A percentile compares a stretch with the other conserved stretches of the same genome.
Conservation (phyloP, 2,113 vertebrate species). For the Lagenorhynchus albirostris region DNA sequence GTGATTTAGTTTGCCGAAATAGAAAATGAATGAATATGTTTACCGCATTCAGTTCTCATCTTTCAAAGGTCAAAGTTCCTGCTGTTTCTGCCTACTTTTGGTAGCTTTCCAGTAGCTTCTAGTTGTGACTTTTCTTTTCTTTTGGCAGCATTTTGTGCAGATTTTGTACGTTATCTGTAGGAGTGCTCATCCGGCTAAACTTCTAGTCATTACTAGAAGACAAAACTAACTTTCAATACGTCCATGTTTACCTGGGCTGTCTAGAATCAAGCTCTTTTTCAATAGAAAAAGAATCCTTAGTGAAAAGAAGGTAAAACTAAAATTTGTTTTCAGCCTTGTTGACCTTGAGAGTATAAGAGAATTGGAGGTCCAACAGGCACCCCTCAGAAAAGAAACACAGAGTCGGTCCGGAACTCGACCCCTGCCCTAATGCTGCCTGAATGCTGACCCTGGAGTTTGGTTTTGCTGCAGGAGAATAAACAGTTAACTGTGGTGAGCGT, state of each 20-base stretch:
- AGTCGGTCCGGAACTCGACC: neutral
- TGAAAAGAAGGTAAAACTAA: neutral
- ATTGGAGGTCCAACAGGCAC: neutral
- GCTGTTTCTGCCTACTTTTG: neutral
- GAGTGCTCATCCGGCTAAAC: neutral
- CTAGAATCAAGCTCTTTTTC: neutral
- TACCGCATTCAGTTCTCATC: neutral
- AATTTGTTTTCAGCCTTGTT: neutral
- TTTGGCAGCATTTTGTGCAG: neutral
- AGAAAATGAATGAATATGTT: neutral
- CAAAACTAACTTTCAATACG: neutral
- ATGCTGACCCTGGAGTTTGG: neutral
- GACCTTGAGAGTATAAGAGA: neutral
- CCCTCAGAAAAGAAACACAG: neutral
- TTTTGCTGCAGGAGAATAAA: neutral
- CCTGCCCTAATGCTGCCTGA: neutral
- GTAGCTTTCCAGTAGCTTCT: neutral
- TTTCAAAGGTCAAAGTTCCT: neutral
- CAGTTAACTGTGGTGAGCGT: neutral
- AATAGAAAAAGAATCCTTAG: neutral
- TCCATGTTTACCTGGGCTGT: neutral
- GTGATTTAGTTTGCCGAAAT: no score
- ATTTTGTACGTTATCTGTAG: neutral
- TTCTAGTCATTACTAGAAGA: neutral
- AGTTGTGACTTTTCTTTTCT: neutral